phyloP scores from a whole-genome alignment of 1,140 invertebrate genomes.

The Macrotrachela quadricornifera region DNA sequence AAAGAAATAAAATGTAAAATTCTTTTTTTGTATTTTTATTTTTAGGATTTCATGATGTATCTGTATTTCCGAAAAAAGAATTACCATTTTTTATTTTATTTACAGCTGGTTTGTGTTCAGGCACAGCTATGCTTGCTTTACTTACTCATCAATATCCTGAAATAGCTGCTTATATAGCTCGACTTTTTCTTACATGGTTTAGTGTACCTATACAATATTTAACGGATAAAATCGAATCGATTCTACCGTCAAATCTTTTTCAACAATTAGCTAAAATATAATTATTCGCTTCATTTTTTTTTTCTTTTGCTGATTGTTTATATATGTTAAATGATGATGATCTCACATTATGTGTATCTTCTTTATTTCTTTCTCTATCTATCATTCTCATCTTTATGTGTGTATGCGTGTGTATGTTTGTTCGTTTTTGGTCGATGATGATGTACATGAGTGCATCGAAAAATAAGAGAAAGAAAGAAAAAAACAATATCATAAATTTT shows the following conservation, averaged over 20 bases:
- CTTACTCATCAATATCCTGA: constrained; percentile 84
- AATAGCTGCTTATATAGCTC: constrained; percentile 61
- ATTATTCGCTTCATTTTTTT: background rate
- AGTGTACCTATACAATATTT: constrained; percentile 59
- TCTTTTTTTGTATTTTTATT: constrained; percentile 13
- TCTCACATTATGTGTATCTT: too few relatives aligned
- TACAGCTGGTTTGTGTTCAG: constrained; percentile 72
- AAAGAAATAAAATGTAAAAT: background rate
- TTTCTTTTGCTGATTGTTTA: too few relatives aligned
- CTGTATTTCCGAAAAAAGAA: constrained; percentile 85
- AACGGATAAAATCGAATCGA: constrained; percentile 57
- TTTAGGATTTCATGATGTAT: constrained; percentile 69
- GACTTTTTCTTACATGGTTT: constrained; percentile 53
- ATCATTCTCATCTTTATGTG: too few relatives aligned
- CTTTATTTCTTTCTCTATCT: too few relatives aligned
- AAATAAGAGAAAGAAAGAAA: too few relatives aligned
- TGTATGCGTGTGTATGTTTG: too few relatives aligned
- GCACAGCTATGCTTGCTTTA: constrained; percentile 73
- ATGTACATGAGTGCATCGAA: too few relatives aligned
- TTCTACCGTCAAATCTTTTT: constrained; percentile 55
- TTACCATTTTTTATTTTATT: constrained; percentile 83
- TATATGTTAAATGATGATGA: too few relatives aligned
- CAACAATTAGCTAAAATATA: constrained; percentile 59
- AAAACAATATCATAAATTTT: too few relatives aligned
- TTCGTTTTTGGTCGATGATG: too few relatives aligned